phyloP scores from a whole-genome alignment of 2,888 invertebrate genomes.

The Leptogaster cylindrica region DNA sequence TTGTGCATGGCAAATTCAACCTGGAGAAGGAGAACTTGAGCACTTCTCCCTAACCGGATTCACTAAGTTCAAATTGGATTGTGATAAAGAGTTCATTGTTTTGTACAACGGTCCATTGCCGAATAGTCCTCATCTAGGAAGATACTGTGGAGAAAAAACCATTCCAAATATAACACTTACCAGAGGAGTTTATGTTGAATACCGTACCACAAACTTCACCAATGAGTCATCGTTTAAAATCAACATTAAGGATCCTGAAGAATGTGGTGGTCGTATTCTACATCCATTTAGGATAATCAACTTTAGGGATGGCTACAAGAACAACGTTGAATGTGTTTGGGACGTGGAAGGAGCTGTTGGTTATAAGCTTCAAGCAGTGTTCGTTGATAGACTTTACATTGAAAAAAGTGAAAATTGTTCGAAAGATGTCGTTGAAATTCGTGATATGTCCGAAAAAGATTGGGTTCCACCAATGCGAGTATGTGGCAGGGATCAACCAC shows the following conservation, averaged over 20 bases:
- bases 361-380: constrained; percentile 70
- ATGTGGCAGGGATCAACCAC: constrained; percentile 74
- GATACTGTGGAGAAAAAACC: constrained; percentile 64
- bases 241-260: constrained; percentile 52
- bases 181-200: constrained; percentile 71
- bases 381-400: constrained; percentile 75
- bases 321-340: constrained; percentile 82
- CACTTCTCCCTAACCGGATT: constrained; percentile 61
- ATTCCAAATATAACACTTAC: constrained; percentile 54
- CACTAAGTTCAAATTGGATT: constrained; percentile 66
- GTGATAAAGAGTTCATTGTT: constrained; percentile 65
- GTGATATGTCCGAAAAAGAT: constrained; percentile 65
- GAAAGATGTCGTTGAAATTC: constrained; percentile 77
- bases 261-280: constrained; percentile 71
- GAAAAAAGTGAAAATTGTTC: constrained; percentile 73
- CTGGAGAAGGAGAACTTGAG: constrained; percentile 49
- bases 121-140: constrained; percentile 62
- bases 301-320: constrained; percentile 65
- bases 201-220: constrained; percentile 65
- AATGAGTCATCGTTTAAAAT: constrained; percentile 54
- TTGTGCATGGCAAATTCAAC: constrained; percentile 75
- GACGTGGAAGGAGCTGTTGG: constrained; percentile 69
- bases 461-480: constrained; percentile 67
- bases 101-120: constrained; percentile 63
- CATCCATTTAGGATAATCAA: constrained; percentile 55